Evolutionary conservation across 2,888 invertebrate species (phyloP).

Genomic region (Camponotus fellah): DNA sequence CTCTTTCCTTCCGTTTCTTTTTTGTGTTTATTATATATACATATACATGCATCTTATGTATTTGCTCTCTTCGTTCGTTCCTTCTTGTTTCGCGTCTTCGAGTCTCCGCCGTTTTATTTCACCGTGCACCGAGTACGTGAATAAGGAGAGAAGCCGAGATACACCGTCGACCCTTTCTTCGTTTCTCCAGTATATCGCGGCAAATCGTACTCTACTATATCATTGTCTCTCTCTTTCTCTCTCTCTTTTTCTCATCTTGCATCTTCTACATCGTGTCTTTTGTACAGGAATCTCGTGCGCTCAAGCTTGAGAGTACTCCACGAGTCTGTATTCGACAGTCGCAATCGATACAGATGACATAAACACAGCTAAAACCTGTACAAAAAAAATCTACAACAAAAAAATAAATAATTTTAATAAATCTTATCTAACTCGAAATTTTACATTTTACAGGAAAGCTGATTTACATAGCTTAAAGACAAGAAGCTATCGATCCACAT

Average conservation of each 20-base stretch:
- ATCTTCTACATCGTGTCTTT: slow-evolving; percentile 68
- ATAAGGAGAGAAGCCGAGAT: slow-evolving; percentile 60
- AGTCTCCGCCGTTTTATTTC: slow-evolving; percentile 59
- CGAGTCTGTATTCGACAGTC: neutral
- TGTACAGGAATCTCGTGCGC: slow-evolving; percentile 78
- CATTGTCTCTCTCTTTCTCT: slow-evolving; percentile 51
- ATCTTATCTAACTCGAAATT: neutral
- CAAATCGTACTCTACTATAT: slow-evolving; percentile 65
- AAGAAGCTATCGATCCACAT: neutral
- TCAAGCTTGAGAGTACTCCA: slow-evolving; percentile 77
- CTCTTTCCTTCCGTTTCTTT: slow-evolving; percentile 50
- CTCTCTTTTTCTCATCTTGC: slow-evolving; percentile 43
- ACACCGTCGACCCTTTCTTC: slow-evolving; percentile 56
- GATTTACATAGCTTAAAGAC: neutral
- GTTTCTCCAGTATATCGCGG: slow-evolving; percentile 63
- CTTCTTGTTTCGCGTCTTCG: neutral
- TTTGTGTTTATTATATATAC: neutral
- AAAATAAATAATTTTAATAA: neutral
- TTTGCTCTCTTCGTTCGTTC: slow-evolving; percentile 5
- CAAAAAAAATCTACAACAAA: neutral
- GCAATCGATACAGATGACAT: neutral
- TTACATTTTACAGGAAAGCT: neutral
- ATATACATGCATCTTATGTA: slow-evolving; percentile 48
- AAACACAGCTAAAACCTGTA: neutral
- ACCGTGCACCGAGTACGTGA: slow-evolving; percentile 57